Conservation (phyloP, 1,140 invertebrate species). For the Leptinotarsa lineolata region DNA sequence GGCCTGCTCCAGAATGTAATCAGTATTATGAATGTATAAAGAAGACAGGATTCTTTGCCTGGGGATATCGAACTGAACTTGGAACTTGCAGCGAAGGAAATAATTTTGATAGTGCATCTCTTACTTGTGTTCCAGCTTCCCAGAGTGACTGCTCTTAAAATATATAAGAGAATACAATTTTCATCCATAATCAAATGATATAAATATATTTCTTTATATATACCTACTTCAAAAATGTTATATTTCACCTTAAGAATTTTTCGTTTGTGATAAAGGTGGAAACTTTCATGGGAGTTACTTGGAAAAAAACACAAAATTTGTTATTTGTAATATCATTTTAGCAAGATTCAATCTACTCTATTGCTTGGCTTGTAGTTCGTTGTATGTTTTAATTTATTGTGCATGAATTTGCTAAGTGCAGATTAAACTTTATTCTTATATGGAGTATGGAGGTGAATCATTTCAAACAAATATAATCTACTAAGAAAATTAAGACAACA, state of each 20-base stretch:
- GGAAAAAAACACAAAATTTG: no score
- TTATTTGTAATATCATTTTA: not conserved
- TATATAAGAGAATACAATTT: not conserved
- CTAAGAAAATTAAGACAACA: no score
- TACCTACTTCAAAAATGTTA: not conserved
- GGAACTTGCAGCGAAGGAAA: conserved; percentile 13
- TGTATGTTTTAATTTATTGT: no score
- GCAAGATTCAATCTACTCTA: not conserved
- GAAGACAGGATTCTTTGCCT: not conserved
- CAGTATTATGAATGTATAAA: conserved; percentile 22
- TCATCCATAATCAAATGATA: not conserved
- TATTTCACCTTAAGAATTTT: not conserved
- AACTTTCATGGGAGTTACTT: not conserved
- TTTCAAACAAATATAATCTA: no score
- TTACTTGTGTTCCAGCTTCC: not conserved
- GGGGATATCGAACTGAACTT: not conserved
- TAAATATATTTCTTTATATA: not conserved
- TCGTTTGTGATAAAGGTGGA: not conserved
- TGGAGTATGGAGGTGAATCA: no score
- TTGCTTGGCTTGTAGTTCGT: no score
- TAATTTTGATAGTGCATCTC: conserved; percentile 7
- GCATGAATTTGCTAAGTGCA: no score
- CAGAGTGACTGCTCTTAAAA: conserved; percentile 16
- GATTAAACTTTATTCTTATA: no score
- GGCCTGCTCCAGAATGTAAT: conserved; percentile 13